Evolutionary conservation across 2,888 invertebrate species (phyloP), one percentile per base, ranked within the genome.

Genomic region (Lasioglossum oenotherae): DNA sequence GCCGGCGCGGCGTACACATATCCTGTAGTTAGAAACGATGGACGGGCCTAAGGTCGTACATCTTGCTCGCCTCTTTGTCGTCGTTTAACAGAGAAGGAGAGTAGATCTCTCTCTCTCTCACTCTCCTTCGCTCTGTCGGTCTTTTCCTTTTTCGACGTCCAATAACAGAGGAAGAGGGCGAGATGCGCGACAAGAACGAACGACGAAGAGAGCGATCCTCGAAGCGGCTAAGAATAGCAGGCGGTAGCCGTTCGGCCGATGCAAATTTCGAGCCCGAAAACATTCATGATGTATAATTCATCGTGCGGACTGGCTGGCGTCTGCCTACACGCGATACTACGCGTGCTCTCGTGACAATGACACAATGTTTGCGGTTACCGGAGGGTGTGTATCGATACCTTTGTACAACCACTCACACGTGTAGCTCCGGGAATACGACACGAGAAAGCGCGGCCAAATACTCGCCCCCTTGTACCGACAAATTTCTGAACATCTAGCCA

Each of bases 251-350:
- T 90, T 92, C 89, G 86, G 80, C 79, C 84, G 85, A 93, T 93
- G 93, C 92, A 93, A 93, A 93, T 93, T 64, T 92, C 88, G 82
- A 89, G 87, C 81, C 88, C 90, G 90, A 92, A 92, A 93, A 92
- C 87, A 88, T 89, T 89, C 86, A 78, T 87, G 78, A 91, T 92
- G 92, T 93, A 89, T 93, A 93, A 93, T 93, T 93, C 91, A 93
- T 93, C 86, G 87, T 71, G 78, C 78, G 82, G 85, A 71, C 82
- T 85, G 81, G 83, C 80, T 82, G 88, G 84, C 84, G 88, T 88
- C 90, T 88, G 85, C 91, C 91, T 91, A 90, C 91, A 87, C 83
- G 92, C 87, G 91, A 87, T 88, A 88, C 85, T 88, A 92, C 91
- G 84, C 89, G 88, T 90, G 89, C 88, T 91, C 89, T 83, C 82